phyloP scores from a whole-genome alignment of 2,797 vertebrate species.

The Oophaga sylvatica region DNA sequence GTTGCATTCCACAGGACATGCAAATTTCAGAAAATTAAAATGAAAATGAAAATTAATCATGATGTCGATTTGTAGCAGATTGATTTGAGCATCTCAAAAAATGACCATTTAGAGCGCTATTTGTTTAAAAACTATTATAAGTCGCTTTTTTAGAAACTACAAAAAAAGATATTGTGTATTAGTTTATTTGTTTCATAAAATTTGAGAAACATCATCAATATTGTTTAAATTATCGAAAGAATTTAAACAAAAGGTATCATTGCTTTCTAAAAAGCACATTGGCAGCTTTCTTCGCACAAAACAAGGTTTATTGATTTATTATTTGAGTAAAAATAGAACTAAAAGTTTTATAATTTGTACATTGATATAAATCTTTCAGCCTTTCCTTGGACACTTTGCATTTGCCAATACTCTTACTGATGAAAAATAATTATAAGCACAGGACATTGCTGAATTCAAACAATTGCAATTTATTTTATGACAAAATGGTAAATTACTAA shows the following conservation, averaged over 20 bases:
- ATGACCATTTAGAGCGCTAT: too few relatives aligned
- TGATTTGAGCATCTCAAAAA: too few relatives aligned
- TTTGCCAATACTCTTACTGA: background rate
- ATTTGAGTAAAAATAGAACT: constrained; percentile 5
- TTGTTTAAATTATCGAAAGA: background rate
- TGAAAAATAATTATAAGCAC: background rate
- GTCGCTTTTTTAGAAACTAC: background rate
- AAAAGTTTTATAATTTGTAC: background rate
- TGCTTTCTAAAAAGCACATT: constrained; percentile 14
- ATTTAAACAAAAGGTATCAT: constrained; percentile 19
- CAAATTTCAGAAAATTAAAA: too few relatives aligned
- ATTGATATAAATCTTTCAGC: constrained; percentile 14
- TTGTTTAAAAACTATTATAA: background rate
- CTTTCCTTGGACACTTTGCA: constrained; percentile 13
- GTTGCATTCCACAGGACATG: too few relatives aligned
- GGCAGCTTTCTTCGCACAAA: background rate
- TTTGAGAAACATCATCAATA: background rate
- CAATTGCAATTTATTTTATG: background rate
- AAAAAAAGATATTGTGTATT: background rate
- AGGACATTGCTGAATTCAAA: background rate
- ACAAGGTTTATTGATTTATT: constrained; percentile 22
- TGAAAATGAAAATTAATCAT: too few relatives aligned
- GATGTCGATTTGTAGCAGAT: too few relatives aligned
- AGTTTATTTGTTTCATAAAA: background rate
- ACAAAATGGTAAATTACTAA: background rate